Conservation (phyloP, 2,113 vertebrate genomes). For the Hemiscyllium ocellatum region DNA sequence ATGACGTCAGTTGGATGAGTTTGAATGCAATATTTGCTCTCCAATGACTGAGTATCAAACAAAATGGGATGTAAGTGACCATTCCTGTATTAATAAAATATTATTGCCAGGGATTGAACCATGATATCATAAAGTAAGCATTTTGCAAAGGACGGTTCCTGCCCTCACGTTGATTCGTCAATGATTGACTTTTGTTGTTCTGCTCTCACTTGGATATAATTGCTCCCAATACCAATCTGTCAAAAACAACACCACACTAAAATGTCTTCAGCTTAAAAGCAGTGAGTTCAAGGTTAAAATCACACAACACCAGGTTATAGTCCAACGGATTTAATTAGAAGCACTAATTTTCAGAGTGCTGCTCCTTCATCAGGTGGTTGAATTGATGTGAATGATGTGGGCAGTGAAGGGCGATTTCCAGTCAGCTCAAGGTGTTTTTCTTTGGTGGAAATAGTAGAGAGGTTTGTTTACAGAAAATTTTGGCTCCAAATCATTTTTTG, state of each 20-base stretch:
- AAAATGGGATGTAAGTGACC: neutral
- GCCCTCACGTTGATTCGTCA: neutral
- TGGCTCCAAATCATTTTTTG: neutral
- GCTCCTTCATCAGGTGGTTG: too few species aligned
- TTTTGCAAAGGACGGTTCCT: neutral
- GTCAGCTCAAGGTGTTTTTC: neutral
- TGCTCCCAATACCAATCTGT: neutral
- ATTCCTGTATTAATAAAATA: neutral
- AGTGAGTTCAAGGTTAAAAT: too few species aligned
- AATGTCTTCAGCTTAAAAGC: neutral
- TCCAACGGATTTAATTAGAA: too few species aligned
- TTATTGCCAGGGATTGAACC: neutral
- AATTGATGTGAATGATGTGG: neutral
- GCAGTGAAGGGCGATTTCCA: neutral
- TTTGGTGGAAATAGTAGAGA: neutral
- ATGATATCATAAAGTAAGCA: neutral
- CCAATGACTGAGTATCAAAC: neutral
- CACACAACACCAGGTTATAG: too few species aligned
- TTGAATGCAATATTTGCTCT: neutral
- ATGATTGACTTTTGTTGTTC: neutral
- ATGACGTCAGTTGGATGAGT: neutral
- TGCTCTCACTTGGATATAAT: neutral
- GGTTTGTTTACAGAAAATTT: neutral
- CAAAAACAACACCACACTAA: neutral
- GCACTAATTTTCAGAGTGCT: too few species aligned